These are phyloP conservation scores for Drosophila kuntzei DNA, from an alignment of 2,888 invertebrate genomes.

Conservation along the genomic window DNA sequence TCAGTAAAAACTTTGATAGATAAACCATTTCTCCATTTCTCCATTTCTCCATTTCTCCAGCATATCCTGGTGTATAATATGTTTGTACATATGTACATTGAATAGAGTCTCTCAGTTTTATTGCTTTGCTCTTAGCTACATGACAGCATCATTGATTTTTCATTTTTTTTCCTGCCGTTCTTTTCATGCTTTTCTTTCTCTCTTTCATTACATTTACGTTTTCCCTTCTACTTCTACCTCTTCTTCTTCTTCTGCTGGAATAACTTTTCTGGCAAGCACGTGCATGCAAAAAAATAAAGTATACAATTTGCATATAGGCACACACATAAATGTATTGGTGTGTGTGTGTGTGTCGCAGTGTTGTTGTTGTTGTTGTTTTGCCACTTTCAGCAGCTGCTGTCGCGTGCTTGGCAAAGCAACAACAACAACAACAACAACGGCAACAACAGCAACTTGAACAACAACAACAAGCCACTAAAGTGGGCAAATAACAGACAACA, in stretches of 20 bases:
- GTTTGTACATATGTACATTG: constrained; percentile 7
- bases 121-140: constrained; percentile 49
- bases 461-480: constrained; percentile 6
- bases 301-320: constrained; percentile 39
- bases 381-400: constrained; percentile 44
- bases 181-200: constrained; percentile 7
- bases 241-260: constrained; percentile 33
- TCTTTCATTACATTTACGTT: constrained; percentile 12
- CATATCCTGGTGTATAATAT: neutral
- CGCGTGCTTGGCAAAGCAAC: constrained; percentile 52
- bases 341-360: constrained; percentile 12
- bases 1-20: neutral
- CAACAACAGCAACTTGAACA: constrained; percentile 7
- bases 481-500: constrained; percentile 58
- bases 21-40: neutral
- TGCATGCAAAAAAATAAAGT: constrained; percentile 56
- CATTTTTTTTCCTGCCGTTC: constrained; percentile 50
- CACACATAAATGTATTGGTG: neutral
- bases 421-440: constrained; percentile 17
- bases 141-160: constrained; percentile 80
- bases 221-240: constrained; percentile 9
- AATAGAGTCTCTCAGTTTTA: constrained; percentile 14
- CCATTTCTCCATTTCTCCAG: neutral
- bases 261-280: constrained; percentile 62
- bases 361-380: constrained; percentile 23